These are phyloP conservation scores for Maccullochella peelii DNA, from an alignment of 2,113 vertebrate genomes.

Conservation along the genomic window DNA sequence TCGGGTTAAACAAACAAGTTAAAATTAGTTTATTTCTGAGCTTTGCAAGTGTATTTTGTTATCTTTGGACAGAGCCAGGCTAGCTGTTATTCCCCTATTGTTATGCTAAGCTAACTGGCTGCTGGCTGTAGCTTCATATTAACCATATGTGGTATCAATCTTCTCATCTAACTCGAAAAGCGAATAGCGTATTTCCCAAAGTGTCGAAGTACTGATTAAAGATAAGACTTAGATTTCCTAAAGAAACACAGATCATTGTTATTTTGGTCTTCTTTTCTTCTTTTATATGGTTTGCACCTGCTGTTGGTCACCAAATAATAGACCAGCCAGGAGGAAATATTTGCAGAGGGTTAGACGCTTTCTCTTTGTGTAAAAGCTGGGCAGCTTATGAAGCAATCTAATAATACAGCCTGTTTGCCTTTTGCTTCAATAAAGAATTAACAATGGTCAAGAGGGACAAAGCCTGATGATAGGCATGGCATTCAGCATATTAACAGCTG, in stretches of 20 bases:
- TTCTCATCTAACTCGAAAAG: not conserved
- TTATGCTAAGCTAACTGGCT: not conserved
- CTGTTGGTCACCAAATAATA: not conserved
- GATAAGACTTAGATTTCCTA: not conserved
- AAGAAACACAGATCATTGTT: not conserved
- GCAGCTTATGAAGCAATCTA: not conserved
- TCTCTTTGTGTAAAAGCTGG: not conserved
- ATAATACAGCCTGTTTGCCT: constrained; percentile 1
- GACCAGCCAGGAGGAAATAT: not conserved
- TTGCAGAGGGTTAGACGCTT: not conserved
- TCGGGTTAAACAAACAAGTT: not conserved
- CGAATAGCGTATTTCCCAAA: not conserved
- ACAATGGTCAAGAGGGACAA: not conserved
- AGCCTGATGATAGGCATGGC: not conserved
- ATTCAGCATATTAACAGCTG: not conserved
- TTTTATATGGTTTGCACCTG: too few species aligned
- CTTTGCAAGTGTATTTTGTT: not conserved
- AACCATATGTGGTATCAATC: too few species aligned
- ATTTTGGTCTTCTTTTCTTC: not conserved
- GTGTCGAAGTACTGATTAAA: too few species aligned
- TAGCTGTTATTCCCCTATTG: not conserved
- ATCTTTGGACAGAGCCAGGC: not conserved
- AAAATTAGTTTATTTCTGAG: not conserved
- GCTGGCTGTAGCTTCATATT: not conserved
- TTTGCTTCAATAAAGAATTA: not conserved